phyloP scores from a whole-genome alignment of 2,797 vertebrate species.

The Ptychadena robeensis region DNA sequence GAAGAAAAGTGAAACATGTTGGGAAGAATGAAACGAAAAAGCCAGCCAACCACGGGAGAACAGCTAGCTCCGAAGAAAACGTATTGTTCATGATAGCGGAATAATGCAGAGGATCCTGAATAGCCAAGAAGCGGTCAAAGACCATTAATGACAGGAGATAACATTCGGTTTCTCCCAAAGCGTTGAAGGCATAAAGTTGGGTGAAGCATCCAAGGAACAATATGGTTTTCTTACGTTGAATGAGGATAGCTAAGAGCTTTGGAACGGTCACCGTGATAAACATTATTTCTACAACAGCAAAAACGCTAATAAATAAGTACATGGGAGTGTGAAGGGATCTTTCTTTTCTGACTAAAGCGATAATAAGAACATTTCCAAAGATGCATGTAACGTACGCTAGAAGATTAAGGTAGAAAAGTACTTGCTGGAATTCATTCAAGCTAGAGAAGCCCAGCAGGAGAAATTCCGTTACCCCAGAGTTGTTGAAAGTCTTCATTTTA shows the following conservation, averaged over 20 bases:
- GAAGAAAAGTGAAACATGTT: too few species aligned
- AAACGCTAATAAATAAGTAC: constrained; percentile 12
- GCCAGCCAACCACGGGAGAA: too few species aligned
- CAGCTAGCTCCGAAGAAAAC: too few species aligned
- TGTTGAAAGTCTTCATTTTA: constrained; percentile 13
- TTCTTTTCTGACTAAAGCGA: neutral
- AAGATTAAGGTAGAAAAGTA: neutral
- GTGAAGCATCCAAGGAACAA: constrained; percentile 10
- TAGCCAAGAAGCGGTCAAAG: constrained; percentile 25
- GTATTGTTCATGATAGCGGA: too few species aligned
- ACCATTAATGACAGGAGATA: neutral
- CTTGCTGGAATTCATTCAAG: neutral
- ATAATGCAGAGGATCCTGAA: constrained; percentile 1
- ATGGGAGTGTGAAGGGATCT: constrained; percentile 25
- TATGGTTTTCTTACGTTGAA: neutral
- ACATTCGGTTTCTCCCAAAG: constrained; percentile 21
- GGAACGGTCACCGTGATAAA: constrained; percentile 18
- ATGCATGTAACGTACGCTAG: constrained; percentile 11
- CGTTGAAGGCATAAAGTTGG: constrained; percentile 15
- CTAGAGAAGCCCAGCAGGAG: constrained; percentile 7
- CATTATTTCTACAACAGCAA: constrained; percentile 8
- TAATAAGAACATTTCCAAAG: neutral
- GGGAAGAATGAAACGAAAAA: too few species aligned
- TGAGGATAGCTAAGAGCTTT: constrained; percentile 15
- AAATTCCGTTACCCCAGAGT: neutral